Evolutionary conservation across 2,888 invertebrate species (phyloP).

Genomic region (Bugulina stolonifera): DNA sequence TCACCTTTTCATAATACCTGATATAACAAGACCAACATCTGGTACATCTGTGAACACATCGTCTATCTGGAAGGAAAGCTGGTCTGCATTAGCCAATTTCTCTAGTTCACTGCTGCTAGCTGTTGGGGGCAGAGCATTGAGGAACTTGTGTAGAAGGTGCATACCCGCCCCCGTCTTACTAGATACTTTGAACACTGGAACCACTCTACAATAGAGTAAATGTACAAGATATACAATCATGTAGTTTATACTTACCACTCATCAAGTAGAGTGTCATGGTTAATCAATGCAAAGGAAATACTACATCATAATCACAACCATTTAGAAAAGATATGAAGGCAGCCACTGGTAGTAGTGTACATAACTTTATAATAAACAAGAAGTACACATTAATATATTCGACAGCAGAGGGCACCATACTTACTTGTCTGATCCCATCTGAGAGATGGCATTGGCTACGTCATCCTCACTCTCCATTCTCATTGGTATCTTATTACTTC

Average conservation of each 20-base stretch:
- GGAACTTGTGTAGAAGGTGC: slow-evolving; percentile 74
- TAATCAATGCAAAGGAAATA: no score
- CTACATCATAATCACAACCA: no score
- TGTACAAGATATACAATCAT: no score
- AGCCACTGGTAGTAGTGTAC: no score
- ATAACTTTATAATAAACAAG: no score
- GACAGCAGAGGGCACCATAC: neutral
- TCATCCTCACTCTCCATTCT: slow-evolving; percentile 66
- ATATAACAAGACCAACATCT: slow-evolving; percentile 46
- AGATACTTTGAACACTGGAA: slow-evolving; percentile 63
- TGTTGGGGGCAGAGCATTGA: slow-evolving; percentile 66
- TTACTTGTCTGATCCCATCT: slow-evolving; percentile 53
- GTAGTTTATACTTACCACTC: no score
- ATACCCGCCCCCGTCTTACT: slow-evolving; percentile 79
- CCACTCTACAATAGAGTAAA: slow-evolving; percentile 56
- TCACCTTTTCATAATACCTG: slow-evolving; percentile 45
- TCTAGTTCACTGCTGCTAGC: slow-evolving; percentile 60
- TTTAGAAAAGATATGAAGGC: no score
- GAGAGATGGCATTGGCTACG: slow-evolving; percentile 68
- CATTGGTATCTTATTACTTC: slow-evolving; percentile 63
- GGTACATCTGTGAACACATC: slow-evolving; percentile 61
- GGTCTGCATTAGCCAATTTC: slow-evolving; percentile 54
- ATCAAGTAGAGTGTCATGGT: no score
- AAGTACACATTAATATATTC: no score
- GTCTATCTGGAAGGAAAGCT: slow-evolving; percentile 74